These are phyloP conservation scores for Lamprotornis superbus DNA, from an alignment of 2,113 vertebrate species.

Conservation along the genomic window DNA sequence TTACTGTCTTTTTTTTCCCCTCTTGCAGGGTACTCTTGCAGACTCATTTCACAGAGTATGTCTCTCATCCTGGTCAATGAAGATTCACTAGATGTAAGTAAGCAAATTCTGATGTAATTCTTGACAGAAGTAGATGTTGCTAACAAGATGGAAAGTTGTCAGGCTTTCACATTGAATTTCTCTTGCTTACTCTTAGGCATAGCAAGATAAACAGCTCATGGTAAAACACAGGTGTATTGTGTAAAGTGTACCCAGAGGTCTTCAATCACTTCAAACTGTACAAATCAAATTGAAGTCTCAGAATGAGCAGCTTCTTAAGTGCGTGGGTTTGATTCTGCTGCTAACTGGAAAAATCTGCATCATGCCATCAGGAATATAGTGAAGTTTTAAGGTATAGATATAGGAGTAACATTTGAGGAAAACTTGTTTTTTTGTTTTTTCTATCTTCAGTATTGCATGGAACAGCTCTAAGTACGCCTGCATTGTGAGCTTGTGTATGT, in stretches of 20 bases:
- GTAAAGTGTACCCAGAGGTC: not conserved
- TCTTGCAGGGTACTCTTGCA: constrained; percentile 92
- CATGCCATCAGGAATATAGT: not conserved
- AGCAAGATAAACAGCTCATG: not conserved
- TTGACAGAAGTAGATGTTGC: not conserved
- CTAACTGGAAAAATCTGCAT: not conserved
- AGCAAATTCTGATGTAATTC: not conserved
- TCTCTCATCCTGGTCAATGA: constrained; percentile 96
- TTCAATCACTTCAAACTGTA: not conserved
- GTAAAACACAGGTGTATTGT: not conserved
- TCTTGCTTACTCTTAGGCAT: not conserved
- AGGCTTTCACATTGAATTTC: not conserved
- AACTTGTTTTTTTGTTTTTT: not conserved
- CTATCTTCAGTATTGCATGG: not conserved
- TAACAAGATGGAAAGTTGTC: not conserved
- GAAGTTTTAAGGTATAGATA: not conserved
- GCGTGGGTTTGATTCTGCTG: not conserved
- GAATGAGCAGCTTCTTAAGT: not conserved
- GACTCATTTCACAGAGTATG: constrained; percentile 93
- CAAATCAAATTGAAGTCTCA: not conserved
- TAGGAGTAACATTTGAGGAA: not conserved
- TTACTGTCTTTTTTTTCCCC: not conserved
- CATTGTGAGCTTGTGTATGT: not conserved
- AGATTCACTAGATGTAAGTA: constrained; percentile 96
- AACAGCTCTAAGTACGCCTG: not conserved